Evolutionary conservation across 2,797 vertebrate genomes (phyloP).

Genomic region (Anguilla obscura): DNA sequence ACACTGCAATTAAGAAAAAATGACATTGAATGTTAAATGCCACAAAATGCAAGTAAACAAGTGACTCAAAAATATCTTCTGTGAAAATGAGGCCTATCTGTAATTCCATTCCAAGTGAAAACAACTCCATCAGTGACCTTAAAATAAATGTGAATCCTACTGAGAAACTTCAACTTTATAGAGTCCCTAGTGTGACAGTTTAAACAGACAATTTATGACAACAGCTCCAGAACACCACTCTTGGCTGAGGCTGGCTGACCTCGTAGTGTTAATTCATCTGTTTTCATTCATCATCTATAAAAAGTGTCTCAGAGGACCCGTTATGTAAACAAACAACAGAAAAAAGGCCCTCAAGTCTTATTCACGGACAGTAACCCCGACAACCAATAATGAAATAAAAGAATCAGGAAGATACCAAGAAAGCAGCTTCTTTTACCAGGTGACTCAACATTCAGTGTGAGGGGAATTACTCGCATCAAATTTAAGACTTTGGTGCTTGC

Average conservation of each 20-base stretch:
- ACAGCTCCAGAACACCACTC: neutral
- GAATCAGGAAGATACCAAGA: neutral
- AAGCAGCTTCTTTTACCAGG: neutral
- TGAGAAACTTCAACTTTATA: neutral
- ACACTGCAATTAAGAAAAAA: slow-evolving; percentile 75
- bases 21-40: slow-evolving; percentile 55
- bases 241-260: slow-evolving; percentile 75
- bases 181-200: neutral
- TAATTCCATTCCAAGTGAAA: slow-evolving; percentile 31
- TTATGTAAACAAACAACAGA: neutral
- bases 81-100: slow-evolving; percentile 57
- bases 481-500: too few relatives aligned
- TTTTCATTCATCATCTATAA: slow-evolving; percentile 29
- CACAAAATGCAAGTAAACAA: slow-evolving; percentile 55
- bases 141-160: neutral
- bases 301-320: slow-evolving; percentile 17
- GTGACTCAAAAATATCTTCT: slow-evolving; percentile 81
- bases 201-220: slow-evolving; percentile 2
- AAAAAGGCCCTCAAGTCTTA: slow-evolving; percentile 23
- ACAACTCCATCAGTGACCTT: slow-evolving; percentile 26
- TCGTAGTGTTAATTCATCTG: slow-evolving; percentile 45
- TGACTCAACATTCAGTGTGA: neutral
- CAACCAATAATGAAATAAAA: neutral
- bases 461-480: neutral
- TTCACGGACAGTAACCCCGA: neutral